Conservation (phyloP, 1,140 invertebrate genomes). For the Pomacea maculata region DNA sequence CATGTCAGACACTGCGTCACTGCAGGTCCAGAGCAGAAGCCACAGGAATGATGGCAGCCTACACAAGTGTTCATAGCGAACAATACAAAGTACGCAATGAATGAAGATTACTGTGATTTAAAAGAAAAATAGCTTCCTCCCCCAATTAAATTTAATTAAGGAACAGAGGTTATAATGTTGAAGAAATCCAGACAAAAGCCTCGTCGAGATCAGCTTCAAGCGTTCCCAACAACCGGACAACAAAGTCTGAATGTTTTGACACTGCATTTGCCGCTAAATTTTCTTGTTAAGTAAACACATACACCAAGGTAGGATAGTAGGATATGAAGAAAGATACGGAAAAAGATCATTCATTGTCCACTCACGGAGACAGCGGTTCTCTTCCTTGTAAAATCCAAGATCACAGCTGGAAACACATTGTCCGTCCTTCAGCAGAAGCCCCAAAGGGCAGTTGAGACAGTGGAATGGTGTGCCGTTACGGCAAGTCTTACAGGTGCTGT, state of each 20-base stretch:
- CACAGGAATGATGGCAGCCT: conserved; percentile 39
- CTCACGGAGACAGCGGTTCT: conserved; percentile 38
- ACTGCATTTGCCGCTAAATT: background rate
- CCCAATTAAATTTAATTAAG: no score
- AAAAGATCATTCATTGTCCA: background rate
- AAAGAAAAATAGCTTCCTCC: no score
- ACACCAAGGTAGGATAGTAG: background rate
- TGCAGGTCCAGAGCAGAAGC: conserved; percentile 34
- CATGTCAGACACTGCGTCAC: conserved; percentile 40
- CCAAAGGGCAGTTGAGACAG: conserved; percentile 38
- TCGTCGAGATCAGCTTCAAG: no score
- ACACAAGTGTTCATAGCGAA: conserved; percentile 8
- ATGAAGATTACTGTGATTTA: no score
- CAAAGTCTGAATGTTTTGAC: no score
- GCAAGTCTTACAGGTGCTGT: conserved; percentile 35
- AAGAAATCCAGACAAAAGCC: no score
- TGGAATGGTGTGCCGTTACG: conserved; percentile 28
- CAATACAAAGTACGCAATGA: background rate
- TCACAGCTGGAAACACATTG: conserved; percentile 44
- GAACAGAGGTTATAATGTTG: no score
- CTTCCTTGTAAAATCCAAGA: conserved; percentile 34
- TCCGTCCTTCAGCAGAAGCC: conserved; percentile 33
- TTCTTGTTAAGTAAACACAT: background rate
- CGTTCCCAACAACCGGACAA: no score
- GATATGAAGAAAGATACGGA: background rate